A percentile compares a stretch with the other conserved stretches of the same genome.
Evolutionary conservation across 2,888 invertebrate genomes (phyloP).

Genomic region (Apodemia duryi): DNA sequence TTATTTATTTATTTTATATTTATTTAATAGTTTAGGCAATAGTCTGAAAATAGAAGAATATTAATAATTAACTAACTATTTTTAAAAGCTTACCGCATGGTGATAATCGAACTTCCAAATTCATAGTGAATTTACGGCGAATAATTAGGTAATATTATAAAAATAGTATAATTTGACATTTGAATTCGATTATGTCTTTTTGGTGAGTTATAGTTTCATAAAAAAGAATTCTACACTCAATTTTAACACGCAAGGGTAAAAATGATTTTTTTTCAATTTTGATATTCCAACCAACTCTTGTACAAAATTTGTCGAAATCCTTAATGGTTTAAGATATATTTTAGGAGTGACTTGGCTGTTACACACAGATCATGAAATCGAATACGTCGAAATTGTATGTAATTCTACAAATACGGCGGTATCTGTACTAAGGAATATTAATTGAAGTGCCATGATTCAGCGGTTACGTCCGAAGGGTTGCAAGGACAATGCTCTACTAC

Average conservation of each 20-base stretch:
- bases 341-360: conserved; percentile 34
- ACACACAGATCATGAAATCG: conserved; percentile 55
- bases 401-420: conserved; percentile 64
- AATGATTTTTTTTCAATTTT: background rate
- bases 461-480: conserved; percentile 54
- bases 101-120: no score
- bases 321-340: background rate
- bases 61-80: no score
- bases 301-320: background rate
- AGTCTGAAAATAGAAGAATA: no score
- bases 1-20: no score
- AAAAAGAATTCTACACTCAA: no score
- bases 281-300: background rate
- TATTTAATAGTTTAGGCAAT: no score
- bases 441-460: conserved; percentile 66
- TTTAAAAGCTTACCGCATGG: no score
- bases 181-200: background rate
- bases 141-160: no score
- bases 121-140: no score
- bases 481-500: conserved; percentile 47
- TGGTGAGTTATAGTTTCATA: background rate
- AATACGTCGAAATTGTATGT: conserved; percentile 52
- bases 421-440: conserved; percentile 73
- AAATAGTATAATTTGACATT: background rate
- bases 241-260: background rate